phyloP scores from a whole-genome alignment of 2,888 invertebrate genomes.

The Tromatobia lineatoria region DNA sequence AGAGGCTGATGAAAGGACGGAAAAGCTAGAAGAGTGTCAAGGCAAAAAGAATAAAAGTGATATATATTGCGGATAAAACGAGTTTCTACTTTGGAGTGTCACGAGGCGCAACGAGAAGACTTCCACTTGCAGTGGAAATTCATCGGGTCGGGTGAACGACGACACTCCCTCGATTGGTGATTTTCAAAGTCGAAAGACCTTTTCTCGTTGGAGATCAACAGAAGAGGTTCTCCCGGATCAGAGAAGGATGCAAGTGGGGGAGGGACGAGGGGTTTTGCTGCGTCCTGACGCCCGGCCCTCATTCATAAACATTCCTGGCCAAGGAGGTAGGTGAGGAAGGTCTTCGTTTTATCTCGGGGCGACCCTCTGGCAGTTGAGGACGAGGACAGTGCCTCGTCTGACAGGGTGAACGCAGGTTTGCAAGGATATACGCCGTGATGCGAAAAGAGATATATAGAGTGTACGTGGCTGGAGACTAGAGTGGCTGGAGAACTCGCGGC shows the following conservation, averaged over 20 bases:
- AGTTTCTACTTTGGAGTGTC: slow-evolving; percentile 55
- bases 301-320: slow-evolving; percentile 77
- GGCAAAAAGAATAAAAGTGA: slow-evolving; percentile 34
- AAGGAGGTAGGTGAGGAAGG: slow-evolving; percentile 31
- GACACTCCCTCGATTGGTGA: slow-evolving; percentile 44
- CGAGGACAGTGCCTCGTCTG: slow-evolving; percentile 32
- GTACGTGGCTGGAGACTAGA: neutral
- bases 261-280: neutral
- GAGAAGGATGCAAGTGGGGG: slow-evolving; percentile 10
- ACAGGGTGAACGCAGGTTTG: slow-evolving; percentile 33
- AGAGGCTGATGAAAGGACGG: slow-evolving; percentile 21
- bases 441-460: slow-evolving; percentile 19
- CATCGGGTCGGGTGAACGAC: slow-evolving; percentile 47
- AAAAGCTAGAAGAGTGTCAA: slow-evolving; percentile 15
- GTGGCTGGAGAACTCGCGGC: neutral
- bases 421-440: slow-evolving; percentile 14
- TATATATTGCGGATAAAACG: slow-evolving; percentile 43
- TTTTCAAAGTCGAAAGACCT: slow-evolving; percentile 43
- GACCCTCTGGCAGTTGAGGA: slow-evolving; percentile 14
- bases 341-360: slow-evolving; percentile 31
- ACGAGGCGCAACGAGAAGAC: slow-evolving; percentile 10
- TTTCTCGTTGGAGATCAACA: slow-evolving; percentile 1
- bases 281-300: slow-evolving; percentile 65
- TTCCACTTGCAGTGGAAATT: slow-evolving; percentile 53
- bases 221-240: neutral